Base-by-base conservation (phyloP, 2,888 invertebrate species). In the Hemistola chrysoprasaria region DNA sequence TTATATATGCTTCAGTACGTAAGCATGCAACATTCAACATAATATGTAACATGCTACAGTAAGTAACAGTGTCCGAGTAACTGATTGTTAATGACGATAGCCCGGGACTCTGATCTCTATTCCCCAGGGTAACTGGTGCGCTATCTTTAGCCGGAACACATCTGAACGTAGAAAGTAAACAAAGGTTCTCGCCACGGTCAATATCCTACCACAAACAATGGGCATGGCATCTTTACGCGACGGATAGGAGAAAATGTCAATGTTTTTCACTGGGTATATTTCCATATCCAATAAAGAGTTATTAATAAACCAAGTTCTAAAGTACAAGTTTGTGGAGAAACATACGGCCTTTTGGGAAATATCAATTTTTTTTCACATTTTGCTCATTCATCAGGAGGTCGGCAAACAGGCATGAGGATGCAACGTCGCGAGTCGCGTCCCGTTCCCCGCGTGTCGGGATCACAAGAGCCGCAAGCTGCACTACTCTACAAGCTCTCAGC, bases 131-230 rank as follows among this genome's bases (percentile, higher is more conserved):
- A 20, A 22, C 28, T 21, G 9, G 23, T 11, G 39, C n/a, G 62
- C 80, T 80, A 82, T 79, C 66, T 81, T 78, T 79, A 80, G 77
- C 65, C 59, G 59, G 62, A 59, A 62, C 57, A 64, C 65, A 65
- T 66, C 62, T 45, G 44, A 24, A 71, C 31, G 40, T 47, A 60
- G 65, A 70, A 71, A 59, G 82, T 85, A 85, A 86, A 86, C 84
- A 85, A 71, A 71, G 72, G 71, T 71, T 65, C 56, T 50, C 60
- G 58, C 61, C 56, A 75, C 81, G 80, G 84, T 83, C 82, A 82
- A 82, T 78, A 84, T 80, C 75, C 73, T 64, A 74, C 82, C 79
- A 70, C 80, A 82, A 82, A 81, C 47, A 46, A 39, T 32, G 29
- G 37, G 30, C 16, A 16, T 16, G 16, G 16, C 16, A 16, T 16